Evolutionary conservation across 2,797 vertebrate genomes (phyloP).

Genomic region (Falco naumanni): DNA sequence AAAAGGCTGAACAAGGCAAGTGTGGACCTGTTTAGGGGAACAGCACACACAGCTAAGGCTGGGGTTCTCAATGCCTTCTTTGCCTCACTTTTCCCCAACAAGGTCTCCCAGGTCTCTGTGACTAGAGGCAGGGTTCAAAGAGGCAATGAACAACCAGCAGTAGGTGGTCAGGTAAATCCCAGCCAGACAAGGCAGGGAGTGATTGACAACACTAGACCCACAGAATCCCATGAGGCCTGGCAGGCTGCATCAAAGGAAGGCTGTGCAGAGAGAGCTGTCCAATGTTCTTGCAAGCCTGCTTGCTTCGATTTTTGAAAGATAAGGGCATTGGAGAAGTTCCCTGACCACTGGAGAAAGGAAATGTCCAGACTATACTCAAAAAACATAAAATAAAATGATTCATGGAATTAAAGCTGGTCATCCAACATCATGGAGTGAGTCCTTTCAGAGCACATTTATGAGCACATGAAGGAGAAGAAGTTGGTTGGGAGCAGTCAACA

Average conservation of each 20-base stretch:
- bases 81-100: neutral
- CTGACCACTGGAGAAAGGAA: neutral
- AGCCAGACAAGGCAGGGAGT: neutral
- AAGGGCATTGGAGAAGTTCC: neutral
- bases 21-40: neutral
- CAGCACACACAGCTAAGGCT: neutral
- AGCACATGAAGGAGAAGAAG: neutral
- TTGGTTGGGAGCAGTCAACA: neutral
- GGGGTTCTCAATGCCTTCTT: fast-evolving
- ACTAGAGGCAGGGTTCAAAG: neutral
- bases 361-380: neutral
- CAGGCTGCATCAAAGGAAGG: neutral
- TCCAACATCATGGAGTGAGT: neutral
- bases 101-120: neutral
- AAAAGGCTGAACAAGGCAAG: neutral
- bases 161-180: neutral
- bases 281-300: neutral
- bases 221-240: neutral
- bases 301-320: neutral
- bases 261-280: neutral
- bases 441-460: neutral
- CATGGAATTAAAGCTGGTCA: neutral
- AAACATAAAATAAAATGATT: neutral
- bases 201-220: neutral
- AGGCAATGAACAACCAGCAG: neutral